These are phyloP conservation scores for Brachionus koreanus DNA, from an alignment of 1,140 invertebrate genomes.

Conservation along the genomic window DNA sequence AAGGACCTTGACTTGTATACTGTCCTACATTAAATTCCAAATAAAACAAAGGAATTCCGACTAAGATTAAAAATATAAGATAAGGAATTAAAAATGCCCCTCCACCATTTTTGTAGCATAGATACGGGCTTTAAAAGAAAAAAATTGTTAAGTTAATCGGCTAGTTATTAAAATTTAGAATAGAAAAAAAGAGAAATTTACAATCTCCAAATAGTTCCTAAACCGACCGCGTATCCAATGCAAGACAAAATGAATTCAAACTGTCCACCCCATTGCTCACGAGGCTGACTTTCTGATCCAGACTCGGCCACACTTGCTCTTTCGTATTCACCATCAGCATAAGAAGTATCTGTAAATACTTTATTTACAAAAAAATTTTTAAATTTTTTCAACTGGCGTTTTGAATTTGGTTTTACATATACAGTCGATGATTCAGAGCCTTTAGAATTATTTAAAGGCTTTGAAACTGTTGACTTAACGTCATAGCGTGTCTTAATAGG, in stretches of 20 bases:
- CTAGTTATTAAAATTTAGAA: neutral
- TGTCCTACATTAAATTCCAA: slow-evolving; percentile 60
- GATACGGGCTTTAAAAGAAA: slow-evolving; percentile 44
- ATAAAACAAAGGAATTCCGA: slow-evolving; percentile 62
- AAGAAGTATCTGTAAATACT: slow-evolving; percentile 32
- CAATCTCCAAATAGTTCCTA: slow-evolving; percentile 86
- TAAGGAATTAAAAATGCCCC: slow-evolving; percentile 64
- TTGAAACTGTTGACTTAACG: neutral
- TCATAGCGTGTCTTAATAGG: neutral
- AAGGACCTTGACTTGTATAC: slow-evolving; percentile 57
- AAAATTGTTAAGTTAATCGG: neutral
- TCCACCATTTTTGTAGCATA: slow-evolving; percentile 46
- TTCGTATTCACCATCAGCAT: slow-evolving; percentile 40
- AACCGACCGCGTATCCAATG: slow-evolving; percentile 77
- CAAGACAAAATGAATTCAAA: slow-evolving; percentile 50
- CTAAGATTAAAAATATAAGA: slow-evolving; percentile 62
- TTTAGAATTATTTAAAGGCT: neutral
- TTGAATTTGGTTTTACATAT: neutral
- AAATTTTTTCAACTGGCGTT: slow-evolving; percentile 10
- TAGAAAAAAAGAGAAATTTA: slow-evolving; percentile 42
- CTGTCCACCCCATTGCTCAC: slow-evolving; percentile 64
- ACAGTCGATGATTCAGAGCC: neutral
- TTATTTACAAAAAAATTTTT: slow-evolving; percentile 42
- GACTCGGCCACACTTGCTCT: neutral
- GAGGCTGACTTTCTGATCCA: slow-evolving; percentile 53